Evolutionary conservation across 1,140 invertebrate species (phyloP), one percentile per base, ranked within the genome.

Genomic region (Trinorchestia longiramus): DNA sequence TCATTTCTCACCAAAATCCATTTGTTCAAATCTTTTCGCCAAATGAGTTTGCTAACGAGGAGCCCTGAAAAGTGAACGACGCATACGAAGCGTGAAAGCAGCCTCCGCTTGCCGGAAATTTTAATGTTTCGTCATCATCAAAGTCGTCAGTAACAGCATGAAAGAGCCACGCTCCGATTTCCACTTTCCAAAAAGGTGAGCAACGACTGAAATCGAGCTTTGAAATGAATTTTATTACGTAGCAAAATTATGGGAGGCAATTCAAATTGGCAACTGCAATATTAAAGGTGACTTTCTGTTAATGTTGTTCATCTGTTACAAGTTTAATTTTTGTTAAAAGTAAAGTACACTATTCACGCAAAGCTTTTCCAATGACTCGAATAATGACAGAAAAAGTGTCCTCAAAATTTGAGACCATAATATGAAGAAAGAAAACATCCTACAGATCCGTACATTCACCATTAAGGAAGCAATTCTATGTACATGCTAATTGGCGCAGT

Each of bases 21-120:
- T 90, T 90, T 41, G 43, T 90, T 90, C 43, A 90, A 42, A 42
- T 90, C 43, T 90, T 90, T 90, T 90, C 88, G n/a, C 88, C 88
- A 90, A 90, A 90, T 90, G 88, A 43, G 88, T 43, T 90, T 90
- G 88, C 88, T 90, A 90, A 90, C 88, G 88, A 90, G 88, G 43
- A 43, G 28, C 88, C 41, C 88, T 41, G 43, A 90, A 41, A 41
- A 42, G 41, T 90, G 88, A 90, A 90, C 43, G 41, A 42, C 88
- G 88, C 43, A 42, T 90, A 90, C 88, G 88, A 43, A 41, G 43
- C 88, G 43, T 43, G 88, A 43, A 90, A 90, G 88, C 88, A 43
- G 41, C n/a, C 88, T 90, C 88, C 43, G 62, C 88, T 42, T 90
- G 88, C 88, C 88, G 43, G 43, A 41, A 90, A 42, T 90, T 90